phyloP scores from a whole-genome alignment of 37 sponge, comb jelly and placozoan species.

The Tethya wilhelma region DNA sequence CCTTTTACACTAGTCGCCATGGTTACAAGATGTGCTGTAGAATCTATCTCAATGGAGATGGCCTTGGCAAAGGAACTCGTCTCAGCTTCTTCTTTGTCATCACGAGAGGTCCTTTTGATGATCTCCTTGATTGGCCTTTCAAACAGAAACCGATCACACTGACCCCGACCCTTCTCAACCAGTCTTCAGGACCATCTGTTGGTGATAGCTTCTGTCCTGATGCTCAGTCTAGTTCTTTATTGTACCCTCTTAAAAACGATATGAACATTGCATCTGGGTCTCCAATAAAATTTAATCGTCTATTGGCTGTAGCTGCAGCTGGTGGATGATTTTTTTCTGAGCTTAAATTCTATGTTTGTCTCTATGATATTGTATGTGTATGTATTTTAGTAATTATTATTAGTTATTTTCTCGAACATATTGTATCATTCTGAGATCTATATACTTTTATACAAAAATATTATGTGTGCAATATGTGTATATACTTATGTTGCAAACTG shows the following conservation, averaged over 20 bases:
- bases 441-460: no score
- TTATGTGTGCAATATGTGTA: no score
- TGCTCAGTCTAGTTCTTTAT: slow-evolving; percentile 56
- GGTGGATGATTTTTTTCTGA: no score
- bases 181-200: slow-evolving; percentile 44
- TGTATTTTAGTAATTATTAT: no score
- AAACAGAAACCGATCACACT: slow-evolving; percentile 79
- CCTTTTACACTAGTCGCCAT: slow-evolving; percentile 68
- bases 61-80: slow-evolving; percentile 69
- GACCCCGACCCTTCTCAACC: slow-evolving; percentile 67
- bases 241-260: slow-evolving; percentile 56
- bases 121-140: slow-evolving; percentile 76
- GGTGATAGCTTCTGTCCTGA: slow-evolving; percentile 73
- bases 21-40: slow-evolving; percentile 87
- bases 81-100: slow-evolving; percentile 80
- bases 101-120: slow-evolving; percentile 73
- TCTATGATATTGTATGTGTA: no score
- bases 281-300: no score
- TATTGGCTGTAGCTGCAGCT: no score
- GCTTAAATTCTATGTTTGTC: no score
- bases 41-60: slow-evolving; percentile 78
- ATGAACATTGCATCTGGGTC: slow-evolving; percentile 86
- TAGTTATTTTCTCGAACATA: no score
- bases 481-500: no score
- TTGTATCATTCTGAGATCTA: no score